Evolutionary conservation across 2,888 invertebrate genomes (phyloP), one percentile per base, ranked within the genome.

Genomic region (Drosophila aldrichi): DNA sequence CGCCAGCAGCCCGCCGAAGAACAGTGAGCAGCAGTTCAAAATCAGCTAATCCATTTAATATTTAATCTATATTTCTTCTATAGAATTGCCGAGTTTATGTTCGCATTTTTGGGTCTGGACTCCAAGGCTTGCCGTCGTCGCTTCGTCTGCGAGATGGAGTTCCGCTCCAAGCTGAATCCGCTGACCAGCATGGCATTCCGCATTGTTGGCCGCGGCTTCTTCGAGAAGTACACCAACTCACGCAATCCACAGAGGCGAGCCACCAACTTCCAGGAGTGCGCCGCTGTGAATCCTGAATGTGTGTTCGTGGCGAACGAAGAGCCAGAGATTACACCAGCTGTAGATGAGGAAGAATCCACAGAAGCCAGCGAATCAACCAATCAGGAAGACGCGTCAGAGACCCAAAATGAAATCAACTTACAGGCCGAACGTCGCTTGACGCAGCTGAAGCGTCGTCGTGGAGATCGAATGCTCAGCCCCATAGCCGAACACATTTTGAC

Each of bases 111-210:
- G 80, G 93, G 93, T 0, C 82, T 93, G 36, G 91, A 91, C 59
- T 90, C 92, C 4, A 86, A 88, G 10, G 91, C 92, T 8, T 94
- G 94, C 65, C 93, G 93, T 71, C 93, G 92, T 69, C 93, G 94
- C 66, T 94, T 94, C 77, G 92, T 94, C 10, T 94, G 94, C 69
- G 94, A 94, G 91, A 93, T 93, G 81, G 93, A 94, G 74, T 93
- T 93, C 72, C 92, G 92, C 34, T 92, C 93, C 2, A 92, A 92
- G 65, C 70, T 83, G 10, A 93, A 92, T 88, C 90, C 93, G 12
- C 55, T 93, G 44, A 91, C 91, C 3, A 83, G 90, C 64, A 91
- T 93, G 90, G 92, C 91, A 9, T 92, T 92, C 74, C 90, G 92
- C 18, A 86, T 93, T 36, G 82, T 93, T n/a, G 92, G 92, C 4